phyloP scores from a whole-genome alignment of 2,888 invertebrate genomes.

The Aradus depressus region DNA sequence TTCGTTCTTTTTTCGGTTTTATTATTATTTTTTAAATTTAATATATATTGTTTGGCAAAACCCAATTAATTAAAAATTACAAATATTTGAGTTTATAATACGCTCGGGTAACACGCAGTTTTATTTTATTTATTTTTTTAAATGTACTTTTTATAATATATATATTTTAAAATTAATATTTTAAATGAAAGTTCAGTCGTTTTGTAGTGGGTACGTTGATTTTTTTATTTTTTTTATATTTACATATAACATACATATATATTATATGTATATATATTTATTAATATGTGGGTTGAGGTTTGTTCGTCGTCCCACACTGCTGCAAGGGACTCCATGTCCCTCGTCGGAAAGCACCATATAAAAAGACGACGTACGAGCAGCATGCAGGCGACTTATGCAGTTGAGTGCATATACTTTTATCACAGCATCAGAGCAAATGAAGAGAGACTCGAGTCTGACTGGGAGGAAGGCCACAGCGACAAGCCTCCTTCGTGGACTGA shows the following conservation, averaged over 20 bases:
- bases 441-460: constrained; percentile 26
- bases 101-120: constrained; percentile 27
- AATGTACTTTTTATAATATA: no score
- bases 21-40: no score
- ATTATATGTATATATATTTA: no score
- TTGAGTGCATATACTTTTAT: no score
- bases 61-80: constrained; percentile 29
- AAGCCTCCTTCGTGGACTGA: constrained; percentile 30
- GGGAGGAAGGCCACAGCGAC: constrained; percentile 26
- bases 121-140: constrained; percentile 26
- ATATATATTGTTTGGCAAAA: constrained; percentile 32
- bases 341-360: constrained; percentile 30
- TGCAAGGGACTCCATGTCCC: no score
- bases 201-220: no score
- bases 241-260: no score
- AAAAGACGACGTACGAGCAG: constrained; percentile 13
- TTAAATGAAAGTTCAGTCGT: constrained; percentile 31
- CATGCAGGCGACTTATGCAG: constrained; percentile 17
- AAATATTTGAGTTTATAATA: constrained; percentile 30
- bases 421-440: constrained; percentile 27
- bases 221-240: no score
- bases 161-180: constrained; percentile 18
- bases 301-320: no score
- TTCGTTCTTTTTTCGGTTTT: constrained; percentile 12
- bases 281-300: no score